Percentiles rank a stretch among this genome's conserved stretches.
These are phyloP conservation scores for Trimorus sp. DNA, from an alignment of 2,888 invertebrate genomes.

Conservation along the genomic window DNA sequence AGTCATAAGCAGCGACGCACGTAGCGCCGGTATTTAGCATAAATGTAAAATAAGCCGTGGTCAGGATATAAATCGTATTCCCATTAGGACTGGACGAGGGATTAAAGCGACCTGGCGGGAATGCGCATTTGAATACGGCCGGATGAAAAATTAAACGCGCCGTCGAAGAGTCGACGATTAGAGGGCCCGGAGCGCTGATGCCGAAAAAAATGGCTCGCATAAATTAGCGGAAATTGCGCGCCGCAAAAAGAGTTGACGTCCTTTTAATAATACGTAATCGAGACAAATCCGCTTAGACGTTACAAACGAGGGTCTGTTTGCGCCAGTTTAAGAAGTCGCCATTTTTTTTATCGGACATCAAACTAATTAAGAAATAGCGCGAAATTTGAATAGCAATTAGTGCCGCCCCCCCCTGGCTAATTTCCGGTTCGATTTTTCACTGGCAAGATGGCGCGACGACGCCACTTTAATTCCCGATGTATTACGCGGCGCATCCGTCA, in stretches of 20 bases:
- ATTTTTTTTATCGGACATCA: no score
- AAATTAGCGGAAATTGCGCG: conserved; percentile 48
- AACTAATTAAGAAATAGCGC: no score
- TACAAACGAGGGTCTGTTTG: conserved; percentile 3
- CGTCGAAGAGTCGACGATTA: conserved; percentile 74
- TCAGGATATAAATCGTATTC: conserved; percentile 80
- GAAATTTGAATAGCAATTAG: background rate
- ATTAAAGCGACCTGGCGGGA: conserved; percentile 59
- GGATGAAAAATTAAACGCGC: conserved; percentile 81
- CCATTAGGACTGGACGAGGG: conserved; percentile 76
- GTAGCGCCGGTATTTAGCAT: conserved; percentile 73
- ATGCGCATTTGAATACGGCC: conserved; percentile 78
- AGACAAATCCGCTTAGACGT: conserved; percentile 43
- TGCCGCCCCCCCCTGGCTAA: background rate
- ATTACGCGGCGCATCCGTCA: conserved; percentile 75
- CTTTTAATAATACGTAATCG: conserved; percentile 69
- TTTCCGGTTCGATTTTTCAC: conserved; percentile 10
- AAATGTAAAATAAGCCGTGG: conserved; percentile 72
- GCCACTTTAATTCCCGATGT: conserved; percentile 52
- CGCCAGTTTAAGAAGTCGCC: background rate
- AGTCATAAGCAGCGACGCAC: conserved; percentile 66
- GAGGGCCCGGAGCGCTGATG: conserved; percentile 58
- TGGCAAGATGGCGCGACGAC: conserved; percentile 38
- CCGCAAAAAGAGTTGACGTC: conserved; percentile 65
- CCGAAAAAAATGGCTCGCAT: conserved; percentile 61